These are phyloP conservation scores for Tenthredo notha DNA, from an alignment of 2,888 invertebrate species.

Conservation along the genomic window DNA sequence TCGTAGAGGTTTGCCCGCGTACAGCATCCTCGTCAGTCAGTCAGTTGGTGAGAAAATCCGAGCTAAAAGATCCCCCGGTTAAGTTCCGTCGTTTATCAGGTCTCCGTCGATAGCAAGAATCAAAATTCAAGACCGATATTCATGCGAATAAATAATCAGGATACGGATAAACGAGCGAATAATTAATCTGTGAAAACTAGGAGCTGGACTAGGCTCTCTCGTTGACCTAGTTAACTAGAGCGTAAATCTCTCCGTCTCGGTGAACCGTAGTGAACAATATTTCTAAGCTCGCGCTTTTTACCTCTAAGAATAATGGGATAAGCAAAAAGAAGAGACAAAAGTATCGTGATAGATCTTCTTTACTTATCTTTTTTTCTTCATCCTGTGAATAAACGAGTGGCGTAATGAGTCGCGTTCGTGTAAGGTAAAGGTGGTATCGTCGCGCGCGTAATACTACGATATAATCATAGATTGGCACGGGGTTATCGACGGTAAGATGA, in stretches of 20 bases:
- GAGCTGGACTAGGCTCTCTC: conserved; percentile 22
- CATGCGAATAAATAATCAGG: background rate
- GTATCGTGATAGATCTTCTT: background rate
- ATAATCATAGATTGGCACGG: conserved; percentile 57
- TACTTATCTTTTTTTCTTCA: background rate
- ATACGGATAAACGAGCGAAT: background rate
- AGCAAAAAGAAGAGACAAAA: background rate
- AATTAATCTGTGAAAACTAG: conserved; percentile 4
- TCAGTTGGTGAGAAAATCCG: background rate
- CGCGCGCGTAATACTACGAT: conserved; percentile 27
- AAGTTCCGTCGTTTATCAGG: background rate
- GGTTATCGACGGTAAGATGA: conserved; percentile 81
- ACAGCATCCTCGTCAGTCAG: conserved; percentile 30
- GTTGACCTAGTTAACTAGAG: conserved; percentile 39
- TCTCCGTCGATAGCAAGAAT: background rate
- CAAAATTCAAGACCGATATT: background rate
- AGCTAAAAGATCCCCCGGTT: background rate
- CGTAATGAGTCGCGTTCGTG: conserved; percentile 25
- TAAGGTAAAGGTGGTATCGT: conserved; percentile 14
- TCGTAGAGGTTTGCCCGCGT: conserved; percentile 31
- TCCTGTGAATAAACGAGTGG: background rate
- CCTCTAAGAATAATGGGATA: conserved; percentile 26
- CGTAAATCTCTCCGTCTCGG: background rate
- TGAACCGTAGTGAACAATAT: conserved; percentile 8
- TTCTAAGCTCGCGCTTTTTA: background rate